Base-by-base conservation (phyloP, 2,113 vertebrate genomes). In the Dinomys branickii region DNA sequence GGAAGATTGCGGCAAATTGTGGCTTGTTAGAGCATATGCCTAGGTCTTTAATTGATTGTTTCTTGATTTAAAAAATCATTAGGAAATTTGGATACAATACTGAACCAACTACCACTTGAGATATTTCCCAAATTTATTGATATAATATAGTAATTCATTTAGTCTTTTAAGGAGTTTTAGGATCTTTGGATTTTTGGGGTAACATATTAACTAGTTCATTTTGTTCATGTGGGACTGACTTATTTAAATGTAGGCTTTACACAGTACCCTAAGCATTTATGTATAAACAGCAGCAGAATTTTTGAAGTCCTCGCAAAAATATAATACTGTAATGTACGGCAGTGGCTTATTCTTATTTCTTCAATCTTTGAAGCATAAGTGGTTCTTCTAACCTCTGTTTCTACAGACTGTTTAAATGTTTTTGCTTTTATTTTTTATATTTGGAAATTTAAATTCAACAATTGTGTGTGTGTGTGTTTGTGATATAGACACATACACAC, bases 121-220 rank as follows among this genome's bases (percentile, higher is more conserved):
- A 88, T 13, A 59, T 83, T 61, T 93, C 14, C 35, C 59, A 52
- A 58, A 58, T 94, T 59, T 94, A 30, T 75, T 7, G 41, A 50
- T 81, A 47, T 92, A 80, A 82, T 92, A 81, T 54, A 78, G 38
- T 61, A 83, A n/a, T 77, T 96, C 75, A 35, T 73, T 54, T 90
- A 59, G 30, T 86, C 22, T 50, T 77, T 65, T 35, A 86, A 52
- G 11, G 41, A 93, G 41, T 93, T 90, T 86, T 82, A 67, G 20
- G 14, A 63, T 81, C 19, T 67, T 81, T 75, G 50, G n/a, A 56
- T 26, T 73, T 73, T 82, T 41, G 16, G 44, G 30, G 22, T 83
- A 17, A 2, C 19, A 1, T 90, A 54, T 71, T 87, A 88, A 94
- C 17, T 81, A 52, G 14, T 81, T 89, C 9, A 26, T 38, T 41